phyloP scores from a whole-genome alignment of 1,140 invertebrate species.

The Asbolus verrucosus region DNA sequence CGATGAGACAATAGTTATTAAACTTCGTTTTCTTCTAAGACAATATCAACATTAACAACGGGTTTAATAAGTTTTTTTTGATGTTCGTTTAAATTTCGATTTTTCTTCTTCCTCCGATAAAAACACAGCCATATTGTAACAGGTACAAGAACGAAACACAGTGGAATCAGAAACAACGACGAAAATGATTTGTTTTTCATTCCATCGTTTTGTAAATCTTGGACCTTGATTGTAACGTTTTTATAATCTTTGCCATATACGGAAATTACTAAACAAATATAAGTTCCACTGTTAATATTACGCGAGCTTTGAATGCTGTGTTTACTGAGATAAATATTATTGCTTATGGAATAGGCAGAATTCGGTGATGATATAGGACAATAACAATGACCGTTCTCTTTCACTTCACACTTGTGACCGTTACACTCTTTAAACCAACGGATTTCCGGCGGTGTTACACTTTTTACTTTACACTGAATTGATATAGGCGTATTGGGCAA shows the following conservation, averaged over 20 bases:
- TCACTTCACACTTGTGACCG: slow-evolving; percentile 54
- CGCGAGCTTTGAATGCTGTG: slow-evolving; percentile 58
- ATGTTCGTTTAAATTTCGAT: slow-evolving; percentile 31
- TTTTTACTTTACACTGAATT: slow-evolving; percentile 60
- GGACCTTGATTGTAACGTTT: slow-evolving; percentile 55
- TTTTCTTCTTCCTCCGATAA: slow-evolving; percentile 55
- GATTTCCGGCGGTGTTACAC: slow-evolving; percentile 55
- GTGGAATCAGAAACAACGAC: slow-evolving; percentile 58
- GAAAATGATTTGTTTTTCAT: slow-evolving; percentile 49
- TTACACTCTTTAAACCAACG: slow-evolving; percentile 61
- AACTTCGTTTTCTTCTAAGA: not conserved
- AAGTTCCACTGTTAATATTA: slow-evolving; percentile 57
- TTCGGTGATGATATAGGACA: slow-evolving; percentile 50
- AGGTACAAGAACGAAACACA: slow-evolving; percentile 55
- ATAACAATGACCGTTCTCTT: slow-evolving; percentile 55
- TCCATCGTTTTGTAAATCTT: slow-evolving; percentile 35
- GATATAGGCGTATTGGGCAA: slow-evolving; percentile 56
- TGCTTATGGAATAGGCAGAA: slow-evolving; percentile 48
- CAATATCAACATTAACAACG: slow-evolving; percentile 23
- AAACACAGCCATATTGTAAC: slow-evolving; percentile 59
- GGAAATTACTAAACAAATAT: slow-evolving; percentile 61
- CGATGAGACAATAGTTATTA: not conserved
- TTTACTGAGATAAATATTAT: slow-evolving; percentile 59
- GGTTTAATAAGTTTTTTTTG: slow-evolving; percentile 48
- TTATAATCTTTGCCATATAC: slow-evolving; percentile 55